Evolutionary conservation across 2,113 vertebrate genomes (phyloP).

Genomic region (Hydrolagus affinis): DNA sequence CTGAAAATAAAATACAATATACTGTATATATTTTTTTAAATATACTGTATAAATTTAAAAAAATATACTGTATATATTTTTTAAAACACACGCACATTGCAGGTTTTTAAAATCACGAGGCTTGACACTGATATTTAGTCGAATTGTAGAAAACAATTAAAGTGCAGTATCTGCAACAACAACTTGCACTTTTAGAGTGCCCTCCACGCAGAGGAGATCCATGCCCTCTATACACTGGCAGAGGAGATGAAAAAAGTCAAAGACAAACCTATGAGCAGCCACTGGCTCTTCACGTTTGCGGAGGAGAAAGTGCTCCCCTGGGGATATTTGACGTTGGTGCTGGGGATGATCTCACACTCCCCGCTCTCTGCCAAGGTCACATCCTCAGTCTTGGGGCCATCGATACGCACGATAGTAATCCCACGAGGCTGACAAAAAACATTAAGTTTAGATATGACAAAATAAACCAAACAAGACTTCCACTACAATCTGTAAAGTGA

Average conservation of each 20-base stretch:
- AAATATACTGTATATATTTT: too few relatives aligned
- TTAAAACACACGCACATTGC: too few relatives aligned
- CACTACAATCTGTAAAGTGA: background rate
- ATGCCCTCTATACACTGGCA: background rate
- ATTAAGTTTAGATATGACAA: background rate
- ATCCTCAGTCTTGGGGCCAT: slow-evolving; percentile 74
- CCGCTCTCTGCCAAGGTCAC: slow-evolving; percentile 75
- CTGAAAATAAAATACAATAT: slow-evolving; percentile 50
- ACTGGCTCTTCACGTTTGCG: slow-evolving; percentile 67
- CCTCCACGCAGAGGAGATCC: background rate
- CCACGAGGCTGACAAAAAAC: slow-evolving; percentile 69
- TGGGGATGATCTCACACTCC: slow-evolving; percentile 80
- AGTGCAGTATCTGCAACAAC: too few relatives aligned
- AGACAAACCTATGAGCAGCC: slow-evolving; percentile 81
- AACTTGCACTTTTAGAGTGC: background rate
- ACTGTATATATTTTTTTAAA: too few relatives aligned
- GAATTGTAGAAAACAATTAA: too few relatives aligned
- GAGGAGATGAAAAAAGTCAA: background rate
- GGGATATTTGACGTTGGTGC: slow-evolving; percentile 79
- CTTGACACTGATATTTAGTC: too few relatives aligned
- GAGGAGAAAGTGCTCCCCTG: slow-evolving; percentile 62
- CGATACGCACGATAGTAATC: slow-evolving; percentile 67
- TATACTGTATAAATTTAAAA: too few relatives aligned
- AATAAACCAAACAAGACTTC: background rate
- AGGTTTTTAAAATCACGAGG: too few relatives aligned